Evolutionary conservation across 2,888 invertebrate species (phyloP).

Genomic region (Teleogryllus oceanicus): DNA sequence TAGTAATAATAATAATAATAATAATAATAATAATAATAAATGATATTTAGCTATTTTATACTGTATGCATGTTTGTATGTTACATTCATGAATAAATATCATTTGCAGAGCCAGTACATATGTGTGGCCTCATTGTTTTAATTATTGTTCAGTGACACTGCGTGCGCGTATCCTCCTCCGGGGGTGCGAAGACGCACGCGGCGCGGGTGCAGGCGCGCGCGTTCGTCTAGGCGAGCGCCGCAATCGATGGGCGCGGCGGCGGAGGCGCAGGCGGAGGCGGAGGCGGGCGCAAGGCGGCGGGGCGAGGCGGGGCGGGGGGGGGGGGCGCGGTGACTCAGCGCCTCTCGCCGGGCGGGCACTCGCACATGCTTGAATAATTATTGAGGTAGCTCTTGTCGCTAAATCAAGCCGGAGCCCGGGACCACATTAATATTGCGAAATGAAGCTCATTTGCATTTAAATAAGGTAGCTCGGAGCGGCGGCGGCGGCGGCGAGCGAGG

Average conservation of each 20-base stretch:
- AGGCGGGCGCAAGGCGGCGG: neutral
- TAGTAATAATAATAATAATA: too few species aligned
- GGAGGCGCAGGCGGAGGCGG: neutral
- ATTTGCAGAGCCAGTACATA: too few species aligned
- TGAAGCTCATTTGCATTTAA: constrained; percentile 89
- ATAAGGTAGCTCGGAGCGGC: constrained; percentile 59
- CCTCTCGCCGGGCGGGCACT: constrained; percentile 19
- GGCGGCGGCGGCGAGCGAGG: neutral
- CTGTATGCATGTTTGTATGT: too few species aligned
- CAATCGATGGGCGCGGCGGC: constrained; percentile 18
- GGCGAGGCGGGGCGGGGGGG: neutral
- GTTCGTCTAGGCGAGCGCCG: constrained; percentile 24
- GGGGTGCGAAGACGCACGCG: constrained; percentile 44
- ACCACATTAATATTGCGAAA: constrained; percentile 80
- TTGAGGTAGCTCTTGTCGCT: constrained; percentile 20
- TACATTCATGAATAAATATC: too few species aligned
- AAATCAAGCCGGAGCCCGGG: constrained; percentile 42
- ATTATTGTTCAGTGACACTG: neutral
- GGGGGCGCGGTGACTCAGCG: constrained; percentile 19
- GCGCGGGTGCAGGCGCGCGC: constrained; percentile 32
- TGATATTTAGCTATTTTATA: too few species aligned
- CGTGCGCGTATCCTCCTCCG: neutral
- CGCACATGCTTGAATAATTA: constrained; percentile 18
- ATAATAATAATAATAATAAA: too few species aligned
- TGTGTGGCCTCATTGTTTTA: too few species aligned